Percentiles rank a stretch among this genome's conserved stretches.
Evolutionary conservation across 2,888 invertebrate genomes (phyloP).

Genomic region (Acanthopleura granulata): DNA sequence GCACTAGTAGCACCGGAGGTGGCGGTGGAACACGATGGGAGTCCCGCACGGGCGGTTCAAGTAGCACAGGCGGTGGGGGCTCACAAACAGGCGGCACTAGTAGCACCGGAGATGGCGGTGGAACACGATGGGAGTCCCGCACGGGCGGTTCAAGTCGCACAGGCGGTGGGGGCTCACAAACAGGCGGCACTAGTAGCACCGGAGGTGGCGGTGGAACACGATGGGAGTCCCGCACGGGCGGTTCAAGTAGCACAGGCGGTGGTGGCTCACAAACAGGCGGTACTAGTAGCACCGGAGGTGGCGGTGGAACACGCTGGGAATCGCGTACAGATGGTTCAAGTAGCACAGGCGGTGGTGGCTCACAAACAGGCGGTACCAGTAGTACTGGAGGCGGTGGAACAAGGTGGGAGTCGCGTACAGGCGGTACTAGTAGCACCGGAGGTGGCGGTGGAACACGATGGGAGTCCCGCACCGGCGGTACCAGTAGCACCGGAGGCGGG

Average conservation of each 20-base stretch:
- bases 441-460: too few species aligned
- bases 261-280: neutral
- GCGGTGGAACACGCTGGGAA: neutral
- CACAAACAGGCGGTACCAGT: too few species aligned
- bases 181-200: neutral
- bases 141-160: neutral
- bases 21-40: neutral
- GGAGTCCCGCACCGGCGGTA: neutral
- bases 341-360: neutral
- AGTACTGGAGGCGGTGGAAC: too few species aligned
- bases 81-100: neutral
- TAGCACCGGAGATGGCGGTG: neutral
- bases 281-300: neutral
- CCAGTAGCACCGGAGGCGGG: neutral
- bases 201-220: neutral
- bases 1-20: neutral
- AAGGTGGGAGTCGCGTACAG: too few species aligned
- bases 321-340: neutral
- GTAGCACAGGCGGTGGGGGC: neutral
- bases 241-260: neutral
- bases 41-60: neutral
- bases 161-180: neutral
- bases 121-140: neutral
- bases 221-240: neutral
- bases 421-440: too few species aligned